Base-by-base conservation (phyloP, 2,113 vertebrate species). In the Pimephales promelas region DNA sequence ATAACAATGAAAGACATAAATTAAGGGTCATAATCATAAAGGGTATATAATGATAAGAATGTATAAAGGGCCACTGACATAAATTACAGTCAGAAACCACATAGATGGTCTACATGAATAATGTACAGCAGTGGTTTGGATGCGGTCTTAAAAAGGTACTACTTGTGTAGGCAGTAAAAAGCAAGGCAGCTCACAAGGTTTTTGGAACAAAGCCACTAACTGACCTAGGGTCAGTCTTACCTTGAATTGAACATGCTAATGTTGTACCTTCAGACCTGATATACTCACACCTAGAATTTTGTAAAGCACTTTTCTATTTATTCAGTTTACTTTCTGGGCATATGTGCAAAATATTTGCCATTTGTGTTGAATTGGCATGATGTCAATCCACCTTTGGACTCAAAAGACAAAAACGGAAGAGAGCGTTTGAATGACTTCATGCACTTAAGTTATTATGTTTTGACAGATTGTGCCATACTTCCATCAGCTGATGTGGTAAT, bases 361-460 rank as follows among this genome's bases (percentile, higher is more conserved):
- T 34, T 31, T 47, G 45, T 52, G 47, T 52, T 31, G n/a, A 2
- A 52, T 74, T 31, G 52, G 26, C 24, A 52, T 74, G 71, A 26
- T 3, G 14, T 9, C 26, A 24, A 24, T 73, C 47, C n/a, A 74
- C 72, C 72, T 74, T 52, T 31, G 26, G 8, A 7, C n/a, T 13
- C 26, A 54, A 54, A 54, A 54, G 49, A 31, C 52, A 36, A 34
- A 76, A 77, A 77, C 31, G 3, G 28, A 57, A 40, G 74, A 40
- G 31, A 11, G 43, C 13, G 5, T 73, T n/a, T 77, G 20, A 77
- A 77, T 77, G 49, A 40, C 74, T 77, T 59, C 31, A 77, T 77
- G 74, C 74, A 77, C 74, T 77, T 77, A 56, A 56, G 22, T 59
- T 77, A 77, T 77, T 77, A 31, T 59, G 28, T 77, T 77, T 77